Evolutionary conservation across 2,113 vertebrate genomes (phyloP), one percentile per base, ranked within the genome.

Genomic region (Malurus alboscapulatus): DNA sequence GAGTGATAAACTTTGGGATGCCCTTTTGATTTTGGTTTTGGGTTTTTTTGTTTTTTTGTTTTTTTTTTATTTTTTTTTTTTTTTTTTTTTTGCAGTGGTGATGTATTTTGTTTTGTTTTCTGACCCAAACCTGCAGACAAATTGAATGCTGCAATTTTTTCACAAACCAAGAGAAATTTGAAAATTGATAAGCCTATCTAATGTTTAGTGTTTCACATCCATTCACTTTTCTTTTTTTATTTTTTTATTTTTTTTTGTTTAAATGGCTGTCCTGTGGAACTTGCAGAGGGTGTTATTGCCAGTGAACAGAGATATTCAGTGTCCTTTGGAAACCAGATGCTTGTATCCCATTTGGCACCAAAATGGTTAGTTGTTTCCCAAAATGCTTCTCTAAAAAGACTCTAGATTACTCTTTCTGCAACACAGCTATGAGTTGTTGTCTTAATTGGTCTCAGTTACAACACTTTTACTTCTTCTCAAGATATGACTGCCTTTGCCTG

Each of bases 41-140:
- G 36, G 36, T 36, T 47, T 47, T 47, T 21, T 19, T 11, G 16
- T 7, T 44, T 19, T 45, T 20, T 45, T 45, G 7, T 45, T 45
- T 19, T 45, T 45, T 45, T 45, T 45, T 44, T 44, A 16, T 47
- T 47, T 47, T 47, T n/a, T n/a, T n/a, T 38, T 55, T 34, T n/a
- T 48, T 44, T 34, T 44, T 22, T 26, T 11, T 9, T 57, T 81
- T 84, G 10, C 36, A 40, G 14, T 48, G 21, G 24, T 91, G 81
- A 78, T 61, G 14, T 57, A 27, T 88, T 91, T 94, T 92, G 57
- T 14, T 87, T 91, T 89, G 22, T 72, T 87, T 93, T 84, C 58
- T 58, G 69, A 58, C 36, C 30, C 9, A 68, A 69, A 87, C n/a
- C 14, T 36, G 36, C 73, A 75, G 50, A 17, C 21, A 53, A 51